A percentile compares a stretch with the other conserved stretches of the same genome.
phyloP scores from a whole-genome alignment of 1,140 invertebrate genomes.

The Harpegnathos saltator region DNA sequence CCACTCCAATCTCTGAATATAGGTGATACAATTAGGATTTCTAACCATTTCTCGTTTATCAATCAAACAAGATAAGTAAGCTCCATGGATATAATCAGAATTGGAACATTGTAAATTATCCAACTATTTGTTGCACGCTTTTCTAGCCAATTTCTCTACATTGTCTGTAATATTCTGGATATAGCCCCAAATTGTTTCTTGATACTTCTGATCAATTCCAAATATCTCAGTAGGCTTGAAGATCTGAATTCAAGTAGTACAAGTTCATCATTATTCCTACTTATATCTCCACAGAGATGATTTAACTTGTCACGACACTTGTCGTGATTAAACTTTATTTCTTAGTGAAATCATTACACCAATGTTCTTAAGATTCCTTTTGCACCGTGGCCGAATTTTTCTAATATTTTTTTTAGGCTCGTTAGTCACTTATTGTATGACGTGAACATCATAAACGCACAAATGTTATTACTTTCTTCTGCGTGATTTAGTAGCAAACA shows the following conservation, averaged over 20 bases:
- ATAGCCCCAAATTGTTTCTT: slow-evolving; percentile 92
- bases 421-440: slow-evolving; percentile 43
- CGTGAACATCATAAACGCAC: slow-evolving; percentile 28
- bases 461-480: slow-evolving; percentile 3
- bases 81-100: slow-evolving; percentile 84
- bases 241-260: slow-evolving; percentile 91
- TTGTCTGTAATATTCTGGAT: slow-evolving; percentile 92
- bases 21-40: slow-evolving; percentile 89
- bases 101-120: slow-evolving; percentile 86
- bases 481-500: too few species aligned
- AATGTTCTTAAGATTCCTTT: neutral
- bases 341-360: slow-evolving; percentile 13
- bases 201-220: slow-evolving; percentile 89
- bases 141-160: slow-evolving; percentile 89
- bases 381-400: neutral
- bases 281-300: slow-evolving; percentile 85
- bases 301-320: slow-evolving; percentile 84
- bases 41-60: slow-evolving; percentile 91
- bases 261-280: slow-evolving; percentile 89
- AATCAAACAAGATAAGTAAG: slow-evolving; percentile 92
- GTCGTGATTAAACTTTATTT: slow-evolving; percentile 26
- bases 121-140: slow-evolving; percentile 90
- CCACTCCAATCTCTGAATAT: slow-evolving; percentile 92
- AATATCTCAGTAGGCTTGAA: slow-evolving; percentile 88
- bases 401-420: slow-evolving; percentile 8